Percentiles rank a stretch among this genome's conserved stretches.
Conservation (phyloP, 2,113 vertebrate species). For the Entelurus aequoreus region DNA sequence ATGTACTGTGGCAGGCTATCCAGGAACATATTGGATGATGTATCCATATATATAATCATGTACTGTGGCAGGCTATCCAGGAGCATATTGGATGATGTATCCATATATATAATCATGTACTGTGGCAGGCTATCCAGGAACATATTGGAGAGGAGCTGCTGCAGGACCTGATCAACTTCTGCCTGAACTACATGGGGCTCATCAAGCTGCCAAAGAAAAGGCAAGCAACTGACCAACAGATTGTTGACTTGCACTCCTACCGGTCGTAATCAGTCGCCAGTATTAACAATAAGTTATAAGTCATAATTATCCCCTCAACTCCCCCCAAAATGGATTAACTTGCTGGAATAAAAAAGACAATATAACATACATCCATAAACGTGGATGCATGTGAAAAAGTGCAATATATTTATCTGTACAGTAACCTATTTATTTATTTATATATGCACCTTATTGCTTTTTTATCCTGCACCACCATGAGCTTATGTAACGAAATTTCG, state of each 20-base stretch:
- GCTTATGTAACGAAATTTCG: too few relatives aligned
- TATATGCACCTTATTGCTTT: too few relatives aligned
- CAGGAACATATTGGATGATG: constrained; percentile 89
- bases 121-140: constrained; percentile 87
- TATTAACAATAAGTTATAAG: too few relatives aligned
- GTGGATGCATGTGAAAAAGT: too few relatives aligned
- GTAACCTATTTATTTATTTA: too few relatives aligned
- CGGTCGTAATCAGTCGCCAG: too few relatives aligned
- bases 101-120: not conserved
- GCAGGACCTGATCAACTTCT: constrained; percentile 98
- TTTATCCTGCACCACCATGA: too few relatives aligned
- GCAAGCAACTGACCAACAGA: constrained; percentile 56
- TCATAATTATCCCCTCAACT: too few relatives aligned
- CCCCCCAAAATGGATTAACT: too few relatives aligned
- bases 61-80: constrained; percentile 82
- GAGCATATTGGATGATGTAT: constrained; percentile 81
- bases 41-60: not conserved
- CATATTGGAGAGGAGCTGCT: constrained; percentile 92
- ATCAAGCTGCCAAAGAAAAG: constrained; percentile 96
- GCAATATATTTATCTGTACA: too few relatives aligned
- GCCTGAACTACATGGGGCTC: constrained; percentile 91
- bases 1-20: constrained; percentile 76
- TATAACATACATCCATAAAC: too few relatives aligned
- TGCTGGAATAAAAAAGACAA: too few relatives aligned
- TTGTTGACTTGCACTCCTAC: not conserved